Evolutionary conservation across 2,113 vertebrate genomes (phyloP).

Genomic region (Taxidea taxus): DNA sequence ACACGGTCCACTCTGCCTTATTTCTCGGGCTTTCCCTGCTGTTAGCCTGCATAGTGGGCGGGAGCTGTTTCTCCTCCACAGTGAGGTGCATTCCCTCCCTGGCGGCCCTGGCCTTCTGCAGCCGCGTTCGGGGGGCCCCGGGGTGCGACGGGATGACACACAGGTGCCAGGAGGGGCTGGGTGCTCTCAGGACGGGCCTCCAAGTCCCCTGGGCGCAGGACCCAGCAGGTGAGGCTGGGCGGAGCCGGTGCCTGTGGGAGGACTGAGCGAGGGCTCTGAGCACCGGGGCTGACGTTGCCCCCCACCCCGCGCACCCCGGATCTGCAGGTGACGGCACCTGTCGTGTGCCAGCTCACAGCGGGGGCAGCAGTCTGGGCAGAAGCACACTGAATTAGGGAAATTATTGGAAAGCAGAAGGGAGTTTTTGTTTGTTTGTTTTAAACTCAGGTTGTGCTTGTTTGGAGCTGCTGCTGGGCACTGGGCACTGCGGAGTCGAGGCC

Average conservation of each 20-base stretch:
- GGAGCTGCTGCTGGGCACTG: neutral
- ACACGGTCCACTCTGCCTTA: fast-evolving
- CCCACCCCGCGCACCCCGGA: neutral
- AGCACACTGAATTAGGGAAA: neutral
- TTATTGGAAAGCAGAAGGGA: fast-evolving
- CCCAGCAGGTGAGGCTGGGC: fast-evolving
- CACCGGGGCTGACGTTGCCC: neutral
- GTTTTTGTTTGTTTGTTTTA: neutral
- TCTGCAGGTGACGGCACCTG: neutral
- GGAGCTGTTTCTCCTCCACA: neutral
- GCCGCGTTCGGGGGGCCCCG: neutral
- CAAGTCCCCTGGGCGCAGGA: fast-evolving
- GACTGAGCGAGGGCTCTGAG: neutral
- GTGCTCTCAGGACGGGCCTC: neutral
- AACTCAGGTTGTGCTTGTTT: neutral
- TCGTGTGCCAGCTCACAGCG: fast-evolving
- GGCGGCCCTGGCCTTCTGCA: neutral
- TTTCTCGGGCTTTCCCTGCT: neutral
- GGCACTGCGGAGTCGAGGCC: neutral
- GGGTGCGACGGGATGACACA: fast-evolving
- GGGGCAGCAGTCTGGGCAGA: neutral
- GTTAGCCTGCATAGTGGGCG: neutral
- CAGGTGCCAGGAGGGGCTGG: neutral
- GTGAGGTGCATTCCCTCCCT: neutral
- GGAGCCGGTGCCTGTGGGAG: fast-evolving